Evolutionary conservation across 2,797 vertebrate species (phyloP).

Genomic region (Sebastes taczanowskii): DNA sequence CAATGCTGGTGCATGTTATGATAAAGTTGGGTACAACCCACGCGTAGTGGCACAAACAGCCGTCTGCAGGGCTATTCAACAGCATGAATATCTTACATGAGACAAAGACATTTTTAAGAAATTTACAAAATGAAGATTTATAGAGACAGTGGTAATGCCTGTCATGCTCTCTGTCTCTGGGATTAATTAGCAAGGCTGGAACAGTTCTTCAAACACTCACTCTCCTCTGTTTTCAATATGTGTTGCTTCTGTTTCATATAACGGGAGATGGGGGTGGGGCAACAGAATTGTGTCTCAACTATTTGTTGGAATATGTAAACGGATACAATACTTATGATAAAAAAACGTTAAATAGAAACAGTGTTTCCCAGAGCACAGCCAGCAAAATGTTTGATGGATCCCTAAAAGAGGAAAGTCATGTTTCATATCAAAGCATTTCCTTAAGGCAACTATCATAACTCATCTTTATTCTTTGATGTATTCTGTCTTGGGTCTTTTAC

Average conservation of each 20-base stretch:
- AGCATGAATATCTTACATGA: background rate
- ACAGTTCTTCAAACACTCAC: background rate
- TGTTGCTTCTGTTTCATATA: slow-evolving; percentile 16
- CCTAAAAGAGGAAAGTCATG: background rate
- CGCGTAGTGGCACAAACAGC: background rate
- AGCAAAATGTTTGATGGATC: background rate
- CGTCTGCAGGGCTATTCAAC: background rate
- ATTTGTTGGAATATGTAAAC: background rate
- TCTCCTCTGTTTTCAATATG: background rate
- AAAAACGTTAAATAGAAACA: background rate
- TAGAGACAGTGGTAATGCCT: background rate
- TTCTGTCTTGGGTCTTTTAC: background rate
- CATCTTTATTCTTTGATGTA: background rate
- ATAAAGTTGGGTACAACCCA: background rate
- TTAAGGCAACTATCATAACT: background rate
- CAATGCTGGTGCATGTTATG: background rate
- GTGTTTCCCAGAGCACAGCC: background rate
- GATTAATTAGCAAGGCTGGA: background rate
- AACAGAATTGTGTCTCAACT: background rate
- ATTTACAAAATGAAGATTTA: background rate
- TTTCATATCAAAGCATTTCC: background rate
- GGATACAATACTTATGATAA: background rate
- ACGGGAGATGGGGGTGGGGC: no score
- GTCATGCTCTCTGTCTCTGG: background rate
- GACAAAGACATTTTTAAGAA: background rate